A percentile compares a stretch with the other conserved stretches of the same genome.
These are phyloP conservation scores for Peromyscus leucopus DNA, from an alignment of 2,113 vertebrate species.

Conservation along the genomic window DNA sequence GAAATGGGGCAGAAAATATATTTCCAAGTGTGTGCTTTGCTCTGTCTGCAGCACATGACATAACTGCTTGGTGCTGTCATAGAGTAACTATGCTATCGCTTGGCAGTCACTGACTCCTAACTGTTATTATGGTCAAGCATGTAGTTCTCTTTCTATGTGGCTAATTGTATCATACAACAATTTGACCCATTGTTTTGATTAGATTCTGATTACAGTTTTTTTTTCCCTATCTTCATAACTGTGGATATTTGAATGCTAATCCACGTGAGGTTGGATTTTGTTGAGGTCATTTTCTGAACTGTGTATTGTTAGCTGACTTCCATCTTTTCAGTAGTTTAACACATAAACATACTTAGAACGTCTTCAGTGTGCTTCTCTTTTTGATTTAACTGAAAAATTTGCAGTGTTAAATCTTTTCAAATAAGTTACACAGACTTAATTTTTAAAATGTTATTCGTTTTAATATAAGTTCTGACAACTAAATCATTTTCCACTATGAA, in stretches of 20 bases:
- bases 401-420: neutral
- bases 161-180: neutral
- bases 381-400: constrained; percentile 29
- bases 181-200: constrained; percentile 35
- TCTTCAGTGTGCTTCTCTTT: constrained; percentile 13
- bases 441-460: neutral
- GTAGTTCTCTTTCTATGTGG: neutral
- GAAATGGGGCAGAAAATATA: constrained; percentile 4
- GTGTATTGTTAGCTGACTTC: neutral
- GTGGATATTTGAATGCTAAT: constrained; percentile 9
- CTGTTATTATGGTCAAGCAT: neutral
- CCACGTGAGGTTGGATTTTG: neutral
- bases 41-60: neutral
- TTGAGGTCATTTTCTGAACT: constrained; percentile 20
- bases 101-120: neutral
- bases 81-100: neutral
- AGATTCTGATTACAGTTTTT: neutral
- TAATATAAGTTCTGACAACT: neutral
- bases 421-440: neutral
- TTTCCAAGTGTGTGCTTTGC: neutral
- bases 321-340: constrained; percentile 5
- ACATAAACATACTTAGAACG: neutral
- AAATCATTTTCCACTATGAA: neutral
- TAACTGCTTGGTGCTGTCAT: neutral
- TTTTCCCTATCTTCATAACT: neutral